phyloP scores from a whole-genome alignment of 2,113 vertebrate species.

The Oncorhynchus mykiss region DNA sequence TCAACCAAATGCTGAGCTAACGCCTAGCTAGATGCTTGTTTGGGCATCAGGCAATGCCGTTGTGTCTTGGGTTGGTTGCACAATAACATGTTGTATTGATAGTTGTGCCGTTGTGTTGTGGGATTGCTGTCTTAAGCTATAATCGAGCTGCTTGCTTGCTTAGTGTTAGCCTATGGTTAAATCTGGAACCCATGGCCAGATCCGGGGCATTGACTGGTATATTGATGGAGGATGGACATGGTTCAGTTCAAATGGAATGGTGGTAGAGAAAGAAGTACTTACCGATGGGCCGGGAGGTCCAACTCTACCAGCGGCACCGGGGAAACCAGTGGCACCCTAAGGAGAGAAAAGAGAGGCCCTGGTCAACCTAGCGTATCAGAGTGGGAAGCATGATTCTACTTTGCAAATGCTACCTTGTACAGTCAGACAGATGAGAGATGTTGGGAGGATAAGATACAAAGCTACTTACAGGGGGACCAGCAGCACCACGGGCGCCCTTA shows the following conservation, averaged over 20 bases:
- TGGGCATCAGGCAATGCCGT: slow-evolving; percentile 3
- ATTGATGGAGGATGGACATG: background rate
- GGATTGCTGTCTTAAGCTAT: background rate
- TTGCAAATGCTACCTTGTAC: too few relatives aligned
- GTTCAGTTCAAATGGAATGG: background rate
- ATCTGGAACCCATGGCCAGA: background rate
- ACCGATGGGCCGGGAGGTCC: slow-evolving; percentile 93
- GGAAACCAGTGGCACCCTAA: slow-evolving; percentile 92
- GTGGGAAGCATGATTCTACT: background rate
- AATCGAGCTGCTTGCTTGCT: background rate
- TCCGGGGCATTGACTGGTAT: background rate
- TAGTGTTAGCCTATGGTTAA: background rate
- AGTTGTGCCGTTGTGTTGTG: background rate
- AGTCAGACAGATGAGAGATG: background rate
- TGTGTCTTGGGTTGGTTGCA: too few relatives aligned
- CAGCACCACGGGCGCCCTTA: slow-evolving; percentile 89
- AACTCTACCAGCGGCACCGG: slow-evolving; percentile 88
- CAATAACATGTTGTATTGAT: background rate
- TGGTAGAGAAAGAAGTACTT: slow-evolving; percentile 62
- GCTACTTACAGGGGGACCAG: slow-evolving; percentile 90
- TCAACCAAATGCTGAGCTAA: too few relatives aligned
- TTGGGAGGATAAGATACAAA: background rate
- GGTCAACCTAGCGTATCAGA: background rate
- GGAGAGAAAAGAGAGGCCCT: slow-evolving; percentile 26
- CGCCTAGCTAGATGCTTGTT: too few relatives aligned